Evolutionary conservation across 2,113 vertebrate genomes (phyloP), one percentile per base, ranked within the genome.

Genomic region (Mustela nigripes): DNA sequence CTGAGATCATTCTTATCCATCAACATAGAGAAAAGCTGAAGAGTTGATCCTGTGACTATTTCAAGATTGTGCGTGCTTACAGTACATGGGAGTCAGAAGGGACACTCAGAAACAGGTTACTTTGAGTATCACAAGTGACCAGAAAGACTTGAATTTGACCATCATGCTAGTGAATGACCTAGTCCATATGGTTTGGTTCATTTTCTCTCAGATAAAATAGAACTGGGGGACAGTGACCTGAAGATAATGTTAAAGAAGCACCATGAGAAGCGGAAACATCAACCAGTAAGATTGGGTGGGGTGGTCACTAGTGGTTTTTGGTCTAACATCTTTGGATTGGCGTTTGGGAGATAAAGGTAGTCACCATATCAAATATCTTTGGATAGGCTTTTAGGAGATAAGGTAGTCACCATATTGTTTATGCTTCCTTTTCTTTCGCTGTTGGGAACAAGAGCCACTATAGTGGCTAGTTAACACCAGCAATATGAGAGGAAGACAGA

Each of bases 221-320:
- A 99, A 62, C 97, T 99, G 67, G 99, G 99, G 60, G 99, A 99
- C 83, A 99, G 96, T 10, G 99, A 99, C 92, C 98, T 99, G 96
- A 99, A 99, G 98, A 97, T 98, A 89, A 99, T 99, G 99, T 94
- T 99, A 90, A 99, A 98, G 98, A 99, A 99, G 97, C 99, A 99
- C 97, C 98, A 99, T 0, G 99, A 99, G 98, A 99, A 99, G 97
- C 99, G 99, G 97, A 99, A 99, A 98, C 99, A 98, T 15, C 99
- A 99, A 5, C 99, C 99, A 73, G 99, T 99, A 98, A 99, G 99
- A 60, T 0, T 0, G 76, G 36, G 76, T 91, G 73, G 60, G 42
- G 42, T 56, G 73, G 89, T 69, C 9, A 2, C 42, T 2, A 15
- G 15, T 33, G 53, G 45, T 60, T 62, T 63, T 91, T 42, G 42